phyloP scores from a whole-genome alignment of 1,140 invertebrate species.

The Magallana angulata region DNA sequence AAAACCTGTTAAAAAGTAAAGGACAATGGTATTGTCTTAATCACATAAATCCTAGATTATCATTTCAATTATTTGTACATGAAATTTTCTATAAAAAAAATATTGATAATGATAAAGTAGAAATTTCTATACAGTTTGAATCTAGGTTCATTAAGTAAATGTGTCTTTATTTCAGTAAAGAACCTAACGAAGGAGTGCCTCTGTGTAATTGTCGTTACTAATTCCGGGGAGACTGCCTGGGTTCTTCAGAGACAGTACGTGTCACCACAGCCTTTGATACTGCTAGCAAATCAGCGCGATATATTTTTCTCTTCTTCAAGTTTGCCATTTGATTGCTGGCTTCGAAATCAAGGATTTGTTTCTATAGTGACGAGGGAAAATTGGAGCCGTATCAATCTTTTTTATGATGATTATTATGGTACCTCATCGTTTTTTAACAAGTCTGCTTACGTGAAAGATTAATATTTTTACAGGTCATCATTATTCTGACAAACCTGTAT shows the following conservation, averaged over 20 bases:
- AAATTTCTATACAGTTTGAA: too few species aligned
- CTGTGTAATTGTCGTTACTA: background rate
- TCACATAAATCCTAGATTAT: too few species aligned
- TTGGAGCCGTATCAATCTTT: background rate
- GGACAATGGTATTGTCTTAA: too few species aligned
- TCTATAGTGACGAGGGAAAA: background rate
- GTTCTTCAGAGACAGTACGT: background rate
- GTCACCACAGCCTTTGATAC: background rate
- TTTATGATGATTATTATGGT: background rate
- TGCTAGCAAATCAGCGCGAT: background rate
- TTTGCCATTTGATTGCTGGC: background rate
- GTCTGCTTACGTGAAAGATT: too few species aligned
- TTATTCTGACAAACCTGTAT: too few species aligned
- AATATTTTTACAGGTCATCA: too few species aligned
- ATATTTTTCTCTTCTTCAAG: background rate
- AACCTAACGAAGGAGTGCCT: background rate
- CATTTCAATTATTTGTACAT: too few species aligned
- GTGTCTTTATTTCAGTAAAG: background rate
- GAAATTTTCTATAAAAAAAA: too few species aligned
- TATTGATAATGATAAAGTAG: too few species aligned
- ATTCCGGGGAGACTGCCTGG: background rate
- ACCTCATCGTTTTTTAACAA: background rate
- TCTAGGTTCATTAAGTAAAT: too few species aligned
- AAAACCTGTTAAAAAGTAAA: too few species aligned
- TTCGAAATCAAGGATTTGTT: background rate